Evolutionary conservation across 2,888 invertebrate genomes (phyloP), one percentile per base, ranked within the genome.

Genomic region (Conchocele bisecta): DNA sequence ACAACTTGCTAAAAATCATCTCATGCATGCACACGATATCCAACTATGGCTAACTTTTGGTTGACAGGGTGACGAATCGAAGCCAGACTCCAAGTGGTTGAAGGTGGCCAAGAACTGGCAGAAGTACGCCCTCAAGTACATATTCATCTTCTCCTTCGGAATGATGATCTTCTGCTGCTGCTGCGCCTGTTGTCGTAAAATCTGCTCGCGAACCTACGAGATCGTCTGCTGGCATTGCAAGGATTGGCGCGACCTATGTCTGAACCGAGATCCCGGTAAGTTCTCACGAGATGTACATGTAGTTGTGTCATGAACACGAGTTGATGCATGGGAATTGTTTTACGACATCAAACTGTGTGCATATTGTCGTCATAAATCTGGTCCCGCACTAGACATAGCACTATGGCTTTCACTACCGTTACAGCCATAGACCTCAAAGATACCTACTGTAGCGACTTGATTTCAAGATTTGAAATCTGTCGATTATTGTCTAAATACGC

Each of bases 91-190:
- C 0, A 65, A 70, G 31, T 51, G 67, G 33, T 68, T 63, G 29
- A 65, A 63, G 37, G 65, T 67, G 41, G 74, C 74, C n/a, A 74
- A 75, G 37, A 65, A 56, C 46, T 75, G 75, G 75, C 78, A 78
- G 39, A 78, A 75, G 46, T 66, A 78, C 29, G 56, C 69, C 1
- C 29, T 76, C 15, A 72, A 65, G 31, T 46, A 54, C n/a, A 69
- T 76, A 28, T 76, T 76, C 37, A n/a, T 69, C 20, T 68, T 72
- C 44, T 72, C 69, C 4, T 51, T 76, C 50, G n/a, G 46, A 9
- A 50, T 41, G 28, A 76, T 72, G 65, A 24, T 69, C 26, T 48
- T 37, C n/a, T 69, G 72, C 28, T 76, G 76, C 37, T 65, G 65
- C 20, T 42, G 56, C 26, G 69, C 61, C 15, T 65, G 58, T 29